Evolutionary conservation across 1,140 invertebrate species (phyloP), one percentile per base, ranked within the genome.

Genomic region (Zaprionus lachaisei): DNA sequence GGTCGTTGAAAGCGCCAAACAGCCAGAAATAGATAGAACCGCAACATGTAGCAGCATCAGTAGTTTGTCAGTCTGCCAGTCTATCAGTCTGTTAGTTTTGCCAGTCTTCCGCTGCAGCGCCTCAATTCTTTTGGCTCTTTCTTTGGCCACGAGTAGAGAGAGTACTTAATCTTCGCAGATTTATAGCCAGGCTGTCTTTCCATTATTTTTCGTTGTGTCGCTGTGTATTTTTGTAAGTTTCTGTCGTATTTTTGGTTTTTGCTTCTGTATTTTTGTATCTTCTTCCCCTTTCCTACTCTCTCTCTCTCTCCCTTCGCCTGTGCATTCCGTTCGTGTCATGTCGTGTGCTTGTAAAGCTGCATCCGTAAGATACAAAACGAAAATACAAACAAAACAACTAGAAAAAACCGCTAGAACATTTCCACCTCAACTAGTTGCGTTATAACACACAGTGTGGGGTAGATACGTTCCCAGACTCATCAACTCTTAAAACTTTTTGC

Each of bases 131-230:
- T 34, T 34, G 54, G 54, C 49, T 22, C 49, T 51, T 22, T 26
- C 51, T 75, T 15, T 67, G 65, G 34, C 26, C 47, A 28, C 41
- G 38, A 37, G 44, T 37, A 54, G 49, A 55, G 49, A 55, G 54
- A 78, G 84, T 76, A 87, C 84, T 84, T 87, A 87, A 87, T 87
- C 84, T 87, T 84, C 22, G 85, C 85, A 47, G 75, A 89, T 89
- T 89, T 90, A 90, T 90, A 73, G 84, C 76, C 55, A 70, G 75
- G 72, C 51, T 44, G 78, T 49, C 74, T 73, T 78, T 80, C 75
- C 78, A 80, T 80, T 80, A 80, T 80, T 73, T 80, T 74, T 77
- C 74, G 74, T 31, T 60, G 54, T 24, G 34, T 56, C 34, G 34
- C 17, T 15, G 20, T 31, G 54, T 63, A 60, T 78, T 62, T 72